These are phyloP conservation scores for Rhinophrynus dorsalis DNA, from an alignment of 2,797 vertebrate species.

Conservation along the genomic window DNA sequence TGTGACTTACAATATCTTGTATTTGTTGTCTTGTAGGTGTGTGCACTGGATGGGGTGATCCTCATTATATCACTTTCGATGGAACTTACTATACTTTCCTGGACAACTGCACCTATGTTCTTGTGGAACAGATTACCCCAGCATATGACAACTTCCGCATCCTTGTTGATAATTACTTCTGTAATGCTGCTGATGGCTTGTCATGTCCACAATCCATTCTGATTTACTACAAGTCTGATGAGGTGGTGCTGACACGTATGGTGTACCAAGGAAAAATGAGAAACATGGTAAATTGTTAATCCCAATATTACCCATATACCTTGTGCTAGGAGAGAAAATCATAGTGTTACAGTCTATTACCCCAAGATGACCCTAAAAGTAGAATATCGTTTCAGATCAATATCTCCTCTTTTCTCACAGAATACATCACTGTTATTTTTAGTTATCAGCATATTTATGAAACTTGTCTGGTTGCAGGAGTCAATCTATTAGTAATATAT, in stretches of 20 bases:
- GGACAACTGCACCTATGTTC: conserved; percentile 74
- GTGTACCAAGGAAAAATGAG: conserved; percentile 52
- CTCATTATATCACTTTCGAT: conserved; percentile 76
- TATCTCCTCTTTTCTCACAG: no score
- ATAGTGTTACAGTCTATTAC: no score
- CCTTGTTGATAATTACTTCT: conserved; percentile 70
- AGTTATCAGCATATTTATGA: no score
- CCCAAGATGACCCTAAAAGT: no score
- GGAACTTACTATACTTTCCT: conserved; percentile 74
- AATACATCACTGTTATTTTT: no score
- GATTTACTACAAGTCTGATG: conserved; percentile 63
- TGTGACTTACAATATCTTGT: no score
- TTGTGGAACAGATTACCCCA: conserved; percentile 70
- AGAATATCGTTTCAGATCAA: no score
- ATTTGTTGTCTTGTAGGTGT: conserved; percentile 67
- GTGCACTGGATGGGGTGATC: conserved; percentile 76
- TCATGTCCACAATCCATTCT: conserved; percentile 71
- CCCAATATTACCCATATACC: no score
- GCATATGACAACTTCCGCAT: conserved; percentile 69
- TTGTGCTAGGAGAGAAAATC: no score
- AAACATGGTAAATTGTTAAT: conserved; percentile 66
- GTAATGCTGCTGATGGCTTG: conserved; percentile 55
- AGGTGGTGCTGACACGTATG: conserved; percentile 61
- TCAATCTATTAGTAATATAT: no score
- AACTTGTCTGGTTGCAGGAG: no score